These are phyloP conservation scores for Lampropteryx suffumata DNA, from an alignment of 2,888 invertebrate species.

Conservation along the genomic window DNA sequence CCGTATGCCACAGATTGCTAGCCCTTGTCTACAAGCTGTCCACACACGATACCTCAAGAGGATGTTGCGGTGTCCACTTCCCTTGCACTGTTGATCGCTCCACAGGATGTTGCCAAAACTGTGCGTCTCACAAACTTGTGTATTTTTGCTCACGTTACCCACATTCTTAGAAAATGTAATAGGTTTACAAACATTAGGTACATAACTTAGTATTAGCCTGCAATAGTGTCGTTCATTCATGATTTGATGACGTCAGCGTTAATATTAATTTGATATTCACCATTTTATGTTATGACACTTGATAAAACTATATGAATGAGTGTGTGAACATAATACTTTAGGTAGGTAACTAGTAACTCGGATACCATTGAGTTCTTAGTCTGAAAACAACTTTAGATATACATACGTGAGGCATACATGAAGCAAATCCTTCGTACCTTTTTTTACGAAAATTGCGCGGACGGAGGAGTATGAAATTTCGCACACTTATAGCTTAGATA, in stretches of 20 bases:
- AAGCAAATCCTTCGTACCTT: no score
- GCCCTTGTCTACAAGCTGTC: conserved; percentile 21
- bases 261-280: neutral
- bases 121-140: conserved; percentile 45
- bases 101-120: conserved; percentile 80
- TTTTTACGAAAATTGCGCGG: no score
- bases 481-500: no score
- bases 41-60: conserved; percentile 46
- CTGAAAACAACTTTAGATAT: no score
- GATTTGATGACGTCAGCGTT: conserved; percentile 5
- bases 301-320: conserved; percentile 1
- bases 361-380: no score
- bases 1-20: no score
- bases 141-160: conserved; percentile 49
- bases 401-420: no score
- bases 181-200: conserved; percentile 43
- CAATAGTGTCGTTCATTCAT: conserved; percentile 31
- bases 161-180: conserved; percentile 47
- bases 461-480: no score
- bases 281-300: neutral
- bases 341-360: no score
- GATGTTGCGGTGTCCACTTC: conserved; percentile 81
- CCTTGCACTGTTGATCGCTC: conserved; percentile 60
- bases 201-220: conserved; percentile 40
- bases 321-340: neutral